phyloP scores from a whole-genome alignment of 2,113 vertebrate species.

The Pongo abelii region DNA sequence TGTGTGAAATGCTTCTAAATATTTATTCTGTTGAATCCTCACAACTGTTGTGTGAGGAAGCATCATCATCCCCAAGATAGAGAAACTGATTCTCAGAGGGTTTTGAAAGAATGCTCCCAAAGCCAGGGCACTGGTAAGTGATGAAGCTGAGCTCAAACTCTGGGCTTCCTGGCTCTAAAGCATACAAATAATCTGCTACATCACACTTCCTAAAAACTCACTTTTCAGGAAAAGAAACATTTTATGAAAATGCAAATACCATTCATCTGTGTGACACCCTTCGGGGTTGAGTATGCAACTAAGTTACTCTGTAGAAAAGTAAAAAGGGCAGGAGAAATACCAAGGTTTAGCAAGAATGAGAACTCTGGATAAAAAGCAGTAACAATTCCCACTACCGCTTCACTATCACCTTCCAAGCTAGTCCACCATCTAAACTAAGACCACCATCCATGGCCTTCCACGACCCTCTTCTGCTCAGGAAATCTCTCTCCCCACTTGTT shows the following conservation, averaged over 20 bases:
- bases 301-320: neutral
- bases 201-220: neutral
- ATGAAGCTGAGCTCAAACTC: neutral
- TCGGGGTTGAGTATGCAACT: neutral
- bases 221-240: neutral
- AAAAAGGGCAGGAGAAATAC: neutral
- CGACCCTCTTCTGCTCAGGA: neutral
- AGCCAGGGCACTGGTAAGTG: neutral
- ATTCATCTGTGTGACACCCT: neutral
- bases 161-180: neutral
- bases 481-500: neutral
- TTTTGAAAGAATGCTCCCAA: neutral
- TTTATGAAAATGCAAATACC: neutral
- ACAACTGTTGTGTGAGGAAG: neutral
- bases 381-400: neutral
- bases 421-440: neutral
- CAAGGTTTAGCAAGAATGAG: neutral
- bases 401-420: neutral
- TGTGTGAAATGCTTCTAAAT: constrained; percentile 6
- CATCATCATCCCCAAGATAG: neutral
- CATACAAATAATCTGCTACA: neutral
- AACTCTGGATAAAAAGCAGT: neutral
- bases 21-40: neutral
- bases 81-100: constrained; percentile 6
- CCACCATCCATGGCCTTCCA: neutral